phyloP scores from a whole-genome alignment of 2,888 invertebrate genomes.

The Catocala fraxini region DNA sequence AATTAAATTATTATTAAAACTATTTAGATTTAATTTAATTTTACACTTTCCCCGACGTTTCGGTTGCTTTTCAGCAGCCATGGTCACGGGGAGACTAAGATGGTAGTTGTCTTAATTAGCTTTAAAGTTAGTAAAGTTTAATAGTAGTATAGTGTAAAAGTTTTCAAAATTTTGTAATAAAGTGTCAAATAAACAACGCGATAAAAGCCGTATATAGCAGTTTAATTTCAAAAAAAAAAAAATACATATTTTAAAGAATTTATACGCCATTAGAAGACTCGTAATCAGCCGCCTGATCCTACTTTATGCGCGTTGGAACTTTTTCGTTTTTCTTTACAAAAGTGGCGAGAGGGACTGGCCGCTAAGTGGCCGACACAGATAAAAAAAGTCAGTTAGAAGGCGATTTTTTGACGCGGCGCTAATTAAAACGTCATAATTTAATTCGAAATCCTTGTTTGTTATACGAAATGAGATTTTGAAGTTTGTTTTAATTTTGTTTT shows the following conservation, averaged over 20 bases:
- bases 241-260: conserved; percentile 51
- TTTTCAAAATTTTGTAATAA: no score
- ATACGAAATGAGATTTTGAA: conserved; percentile 28
- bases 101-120: no score
- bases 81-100: no score
- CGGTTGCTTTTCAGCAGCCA: no score
- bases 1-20: no score
- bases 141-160: no score
- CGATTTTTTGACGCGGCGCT: conserved; percentile 50
- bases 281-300: conserved; percentile 48
- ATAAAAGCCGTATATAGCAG: no score
- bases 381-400: conserved; percentile 59
- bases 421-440: conserved; percentile 64
- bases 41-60: no score
- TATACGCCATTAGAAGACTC: conserved; percentile 51
- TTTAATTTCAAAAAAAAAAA: no score
- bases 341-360: conserved; percentile 24
- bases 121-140: no score
- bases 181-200: no score
- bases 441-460: conserved; percentile 53
- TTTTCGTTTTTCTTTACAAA: conserved; percentile 31
- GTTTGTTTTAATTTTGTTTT: not conserved
- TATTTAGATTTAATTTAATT: no score
- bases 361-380: conserved; percentile 43
- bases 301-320: conserved; percentile 32